A percentile compares a stretch with the other conserved stretches of the same genome.
Conservation (phyloP, 2,797 vertebrate genomes). For the Clarias laeviceps region DNA sequence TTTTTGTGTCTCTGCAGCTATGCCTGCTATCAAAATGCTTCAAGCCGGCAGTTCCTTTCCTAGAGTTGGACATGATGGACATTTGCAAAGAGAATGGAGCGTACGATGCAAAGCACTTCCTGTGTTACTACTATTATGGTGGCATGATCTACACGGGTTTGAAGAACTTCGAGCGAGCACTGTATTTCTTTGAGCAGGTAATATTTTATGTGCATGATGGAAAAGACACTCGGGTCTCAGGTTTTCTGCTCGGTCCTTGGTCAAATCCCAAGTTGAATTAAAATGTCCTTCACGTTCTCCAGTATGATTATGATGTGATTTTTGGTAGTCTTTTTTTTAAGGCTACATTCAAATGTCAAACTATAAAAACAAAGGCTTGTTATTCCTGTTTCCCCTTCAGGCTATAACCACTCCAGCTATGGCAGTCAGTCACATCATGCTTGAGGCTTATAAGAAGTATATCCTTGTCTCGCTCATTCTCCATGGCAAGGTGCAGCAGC, state of each 20-base stretch:
- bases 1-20: constrained; percentile 75
- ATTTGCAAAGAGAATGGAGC: constrained; percentile 99
- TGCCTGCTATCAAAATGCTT: constrained; percentile 99
- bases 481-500: constrained; percentile 95
- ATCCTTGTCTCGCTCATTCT: constrained; percentile 98
- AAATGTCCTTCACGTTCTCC: background rate
- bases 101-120: constrained; percentile 98
- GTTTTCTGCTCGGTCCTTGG: background rate
- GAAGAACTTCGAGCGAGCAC: constrained; percentile 98
- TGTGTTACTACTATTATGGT: constrained; percentile 99
- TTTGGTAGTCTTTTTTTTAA: background rate
- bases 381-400: constrained; percentile 64
- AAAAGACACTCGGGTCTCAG: background rate
- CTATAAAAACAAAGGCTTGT: background rate
- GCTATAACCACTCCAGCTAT: constrained; percentile 99
- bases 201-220: background rate
- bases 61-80: constrained; percentile 99
- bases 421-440: constrained; percentile 99
- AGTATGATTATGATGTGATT: background rate
- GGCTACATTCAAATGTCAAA: background rate
- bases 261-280: background rate
- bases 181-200: constrained; percentile 99
- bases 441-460: constrained; percentile 99
- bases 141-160: constrained; percentile 99
- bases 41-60: constrained; percentile 94